A percentile compares a stretch with the other conserved stretches of the same genome.
These are phyloP conservation scores for rabbit (Oryctolagus cuniculus) DNA, from an alignment of 2,113 vertebrate species.

Conservation along the genomic window DNA sequence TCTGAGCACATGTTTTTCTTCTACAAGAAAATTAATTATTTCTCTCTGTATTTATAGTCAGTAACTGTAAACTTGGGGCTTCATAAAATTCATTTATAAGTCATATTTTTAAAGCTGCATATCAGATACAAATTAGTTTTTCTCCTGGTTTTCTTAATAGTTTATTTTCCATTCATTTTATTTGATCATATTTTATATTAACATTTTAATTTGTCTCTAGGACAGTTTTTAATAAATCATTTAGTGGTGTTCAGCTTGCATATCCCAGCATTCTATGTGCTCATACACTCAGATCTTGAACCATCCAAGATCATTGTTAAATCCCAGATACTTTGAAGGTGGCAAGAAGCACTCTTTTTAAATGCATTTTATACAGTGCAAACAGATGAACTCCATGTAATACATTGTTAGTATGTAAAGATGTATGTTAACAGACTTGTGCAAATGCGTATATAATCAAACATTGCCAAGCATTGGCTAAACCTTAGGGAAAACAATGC, in stretches of 20 bases:
- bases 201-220: slow-evolving; percentile 48
- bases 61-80: neutral
- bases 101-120: slow-evolving; percentile 55
- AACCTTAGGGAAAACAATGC: neutral
- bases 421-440: neutral
- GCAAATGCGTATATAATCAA: neutral
- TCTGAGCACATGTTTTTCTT: neutral
- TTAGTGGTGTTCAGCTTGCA: neutral
- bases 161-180: slow-evolving; percentile 45
- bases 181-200: slow-evolving; percentile 27
- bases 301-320: neutral
- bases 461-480: neutral
- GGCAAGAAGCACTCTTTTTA: neutral
- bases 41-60: slow-evolving; percentile 42
- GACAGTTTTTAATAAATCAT: slow-evolving; percentile 47
- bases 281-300: neutral
- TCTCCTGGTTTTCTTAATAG: slow-evolving; percentile 53
- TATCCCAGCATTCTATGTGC: neutral
- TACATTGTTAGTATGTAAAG: slow-evolving; percentile 34
- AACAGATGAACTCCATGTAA: neutral
- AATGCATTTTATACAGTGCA: slow-evolving; percentile 31
- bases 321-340: neutral
- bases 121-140: slow-evolving; percentile 25
- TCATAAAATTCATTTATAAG: slow-evolving; percentile 62
- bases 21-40: slow-evolving; percentile 35